Evolutionary conservation across 2,113 vertebrate genomes (phyloP).

Genomic region (Trematocara variabile): DNA sequence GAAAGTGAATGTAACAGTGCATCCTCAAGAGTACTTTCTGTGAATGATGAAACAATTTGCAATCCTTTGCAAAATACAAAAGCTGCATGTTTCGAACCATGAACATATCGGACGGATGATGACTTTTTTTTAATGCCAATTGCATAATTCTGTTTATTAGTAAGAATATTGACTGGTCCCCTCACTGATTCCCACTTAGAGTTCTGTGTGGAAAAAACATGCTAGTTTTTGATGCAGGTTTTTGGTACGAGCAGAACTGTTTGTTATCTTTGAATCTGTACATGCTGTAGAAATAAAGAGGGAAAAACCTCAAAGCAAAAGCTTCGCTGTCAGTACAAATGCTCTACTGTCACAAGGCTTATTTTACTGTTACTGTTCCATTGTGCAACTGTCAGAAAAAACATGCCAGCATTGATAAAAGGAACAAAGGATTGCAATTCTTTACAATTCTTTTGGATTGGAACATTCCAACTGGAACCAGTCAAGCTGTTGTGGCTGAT

Average conservation of each 20-base stretch:
- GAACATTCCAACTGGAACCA: not conserved
- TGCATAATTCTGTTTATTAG: not conserved
- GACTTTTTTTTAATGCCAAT: not conserved
- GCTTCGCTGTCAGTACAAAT: not conserved
- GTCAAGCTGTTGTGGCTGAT: not conserved
- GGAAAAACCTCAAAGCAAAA: not conserved
- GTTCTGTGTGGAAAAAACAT: not conserved
- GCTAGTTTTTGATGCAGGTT: not conserved
- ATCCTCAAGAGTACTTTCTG: not conserved
- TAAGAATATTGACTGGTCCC: not conserved
- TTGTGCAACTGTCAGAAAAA: not conserved
- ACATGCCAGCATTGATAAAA: not conserved
- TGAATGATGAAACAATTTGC: conserved; percentile 24
- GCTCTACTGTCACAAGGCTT: not conserved
- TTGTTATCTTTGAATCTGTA: not conserved
- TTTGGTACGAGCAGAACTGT: not conserved
- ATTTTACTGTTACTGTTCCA: not conserved
- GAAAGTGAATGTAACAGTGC: not conserved
- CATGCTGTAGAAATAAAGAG: not conserved
- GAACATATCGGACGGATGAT: not conserved
- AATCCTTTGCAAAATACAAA: not conserved
- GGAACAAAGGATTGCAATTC: not conserved
- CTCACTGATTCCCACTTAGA: not conserved
- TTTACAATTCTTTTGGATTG: not conserved
- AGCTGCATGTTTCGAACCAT: not conserved